These are phyloP conservation scores for Pseudocheirus occidentalis DNA, from an alignment of 2,797 vertebrate genomes.

Conservation along the genomic window DNA sequence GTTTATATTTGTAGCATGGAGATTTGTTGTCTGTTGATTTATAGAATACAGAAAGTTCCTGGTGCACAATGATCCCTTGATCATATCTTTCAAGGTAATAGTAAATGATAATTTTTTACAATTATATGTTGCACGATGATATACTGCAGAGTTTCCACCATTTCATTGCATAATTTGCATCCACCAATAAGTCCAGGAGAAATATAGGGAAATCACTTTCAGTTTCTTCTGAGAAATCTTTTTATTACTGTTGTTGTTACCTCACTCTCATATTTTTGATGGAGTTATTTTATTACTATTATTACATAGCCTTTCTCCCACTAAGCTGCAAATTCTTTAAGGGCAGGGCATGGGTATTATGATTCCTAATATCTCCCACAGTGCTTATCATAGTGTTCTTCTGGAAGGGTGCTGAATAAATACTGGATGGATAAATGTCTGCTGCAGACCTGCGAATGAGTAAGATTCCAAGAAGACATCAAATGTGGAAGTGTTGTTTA, in stretches of 20 bases:
- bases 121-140: too few relatives aligned
- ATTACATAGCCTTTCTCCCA: background rate
- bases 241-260: background rate
- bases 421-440: background rate
- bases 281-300: background rate
- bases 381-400: background rate
- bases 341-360: background rate
- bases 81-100: background rate
- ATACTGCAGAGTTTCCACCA: too few relatives aligned
- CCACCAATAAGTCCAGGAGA: too few relatives aligned
- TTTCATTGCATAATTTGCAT: too few relatives aligned
- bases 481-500: background rate
- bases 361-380: background rate
- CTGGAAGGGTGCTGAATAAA: background rate
- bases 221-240: too few relatives aligned
- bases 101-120: background rate
- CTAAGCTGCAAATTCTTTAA: background rate
- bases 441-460: background rate
- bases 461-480: background rate
- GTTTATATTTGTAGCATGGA: background rate
- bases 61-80: background rate
- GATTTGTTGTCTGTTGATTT: background rate
- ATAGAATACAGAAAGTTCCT: background rate
- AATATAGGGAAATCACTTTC: too few relatives aligned
- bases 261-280: background rate